Evolutionary conservation across 2,113 vertebrate species (phyloP).

Genomic region (Ia io): DNA sequence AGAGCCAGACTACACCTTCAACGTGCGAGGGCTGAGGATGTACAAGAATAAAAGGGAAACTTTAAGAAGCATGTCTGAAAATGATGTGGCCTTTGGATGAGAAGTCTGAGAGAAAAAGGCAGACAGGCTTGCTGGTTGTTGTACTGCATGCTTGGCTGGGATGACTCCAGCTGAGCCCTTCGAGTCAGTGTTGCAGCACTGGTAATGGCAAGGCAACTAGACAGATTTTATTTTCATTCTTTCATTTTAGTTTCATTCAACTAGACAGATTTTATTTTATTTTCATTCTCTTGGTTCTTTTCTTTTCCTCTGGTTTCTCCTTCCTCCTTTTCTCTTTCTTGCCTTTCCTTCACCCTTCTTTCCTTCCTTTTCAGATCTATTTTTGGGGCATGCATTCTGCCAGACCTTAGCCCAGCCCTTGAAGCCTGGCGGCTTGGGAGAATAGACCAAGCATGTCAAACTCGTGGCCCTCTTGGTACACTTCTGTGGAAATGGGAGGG

Average conservation of each 20-base stretch:
- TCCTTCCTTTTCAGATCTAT: neutral
- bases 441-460: too few species aligned
- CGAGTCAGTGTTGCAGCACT: rapidly evolving
- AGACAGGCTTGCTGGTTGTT: neutral
- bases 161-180: neutral
- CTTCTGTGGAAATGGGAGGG: neutral
- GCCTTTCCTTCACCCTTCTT: too few species aligned
- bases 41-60: neutral
- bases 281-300: neutral
- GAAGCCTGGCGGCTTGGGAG: neutral
- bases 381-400: neutral
- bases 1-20: neutral
- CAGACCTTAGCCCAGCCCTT: neutral
- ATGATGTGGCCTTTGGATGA: neutral
- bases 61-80: neutral
- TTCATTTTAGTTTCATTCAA: too few species aligned
- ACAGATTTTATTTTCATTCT: too few species aligned
- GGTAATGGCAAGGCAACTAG: neutral
- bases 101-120: neutral
- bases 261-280: too few species aligned
- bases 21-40: neutral
- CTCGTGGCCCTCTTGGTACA: too few species aligned
- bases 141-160: neutral
- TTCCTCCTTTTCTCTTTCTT: neutral
- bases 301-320: neutral